Evolutionary conservation across 1,140 invertebrate species (phyloP).

Genomic region (Contarinia nasturtii): DNA sequence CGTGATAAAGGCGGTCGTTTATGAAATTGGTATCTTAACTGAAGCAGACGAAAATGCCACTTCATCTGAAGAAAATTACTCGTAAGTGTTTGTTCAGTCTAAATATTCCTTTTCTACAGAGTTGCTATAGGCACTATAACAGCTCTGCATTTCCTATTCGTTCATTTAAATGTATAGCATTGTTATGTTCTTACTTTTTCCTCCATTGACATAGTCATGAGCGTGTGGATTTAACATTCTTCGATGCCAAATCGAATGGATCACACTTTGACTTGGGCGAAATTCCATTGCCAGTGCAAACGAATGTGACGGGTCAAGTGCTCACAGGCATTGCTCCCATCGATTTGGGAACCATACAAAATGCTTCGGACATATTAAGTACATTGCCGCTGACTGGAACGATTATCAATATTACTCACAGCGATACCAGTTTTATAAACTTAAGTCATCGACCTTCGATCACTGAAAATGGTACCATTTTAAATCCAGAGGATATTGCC

Average conservation of each 20-base stretch:
- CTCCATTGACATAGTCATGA: conserved; percentile 26
- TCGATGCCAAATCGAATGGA: conserved; percentile 26
- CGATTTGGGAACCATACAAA: conserved; percentile 24
- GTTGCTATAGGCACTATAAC: too few relatives aligned
- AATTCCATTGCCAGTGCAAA: conserved; percentile 29
- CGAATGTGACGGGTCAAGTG: conserved; percentile 29
- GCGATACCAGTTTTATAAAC: conserved; percentile 16
- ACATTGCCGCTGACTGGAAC: conserved; percentile 20
- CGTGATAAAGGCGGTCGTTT: conserved; percentile 33
- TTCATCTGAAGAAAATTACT: conserved; percentile 13
- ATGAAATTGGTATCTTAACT: conserved; percentile 35
- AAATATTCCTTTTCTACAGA: too few relatives aligned
- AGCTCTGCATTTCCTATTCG: neutral
- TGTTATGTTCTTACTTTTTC: neutral
- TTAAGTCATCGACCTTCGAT: neutral
- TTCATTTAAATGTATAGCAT: neutral
- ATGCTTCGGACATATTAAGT: conserved; percentile 16
- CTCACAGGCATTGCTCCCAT: conserved; percentile 27
- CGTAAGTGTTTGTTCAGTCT: conserved; percentile 3
- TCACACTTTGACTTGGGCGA: conserved; percentile 27
- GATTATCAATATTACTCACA: conserved; percentile 24
- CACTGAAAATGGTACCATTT: neutral
- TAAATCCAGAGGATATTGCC: neutral
- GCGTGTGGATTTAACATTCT: conserved; percentile 32
- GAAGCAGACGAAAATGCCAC: conserved; percentile 22